Evolutionary conservation across 1,140 invertebrate genomes (phyloP), one percentile per base, ranked within the genome.

Genomic region (Whitmania pigra): DNA sequence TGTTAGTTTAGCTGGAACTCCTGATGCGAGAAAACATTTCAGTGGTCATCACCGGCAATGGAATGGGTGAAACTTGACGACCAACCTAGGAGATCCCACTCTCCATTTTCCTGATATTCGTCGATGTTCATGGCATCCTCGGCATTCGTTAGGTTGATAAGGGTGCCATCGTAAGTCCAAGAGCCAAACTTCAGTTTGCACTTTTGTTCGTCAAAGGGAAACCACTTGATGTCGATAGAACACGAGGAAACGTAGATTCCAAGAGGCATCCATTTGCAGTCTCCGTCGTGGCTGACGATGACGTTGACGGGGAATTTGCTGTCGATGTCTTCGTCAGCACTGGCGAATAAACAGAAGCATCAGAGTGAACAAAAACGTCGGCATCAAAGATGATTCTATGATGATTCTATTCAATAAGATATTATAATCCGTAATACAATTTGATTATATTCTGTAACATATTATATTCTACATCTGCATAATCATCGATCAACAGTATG

Each of bases 261-360:
- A 2, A 88, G 87, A 15, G 88, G 88, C 3, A 88, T 91, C 85
- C 95, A 97, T 75, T 92, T 87, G 83, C 93, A 95, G 78, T 90
- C 93, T 76, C 93, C 94, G 85, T 93, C 94, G 85, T 90, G 89
- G 77, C 88, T 88, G 74, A 95, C 93, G 77, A 97, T 92, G 81
- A 96, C 91, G 85, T 97, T 97, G 75, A 93, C 94, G 77, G 71
- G 57, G 84, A 91, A 96, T 76, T 93, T 96, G 76, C 92, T 91
- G 83, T 97, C 94, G 85, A 97, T 96, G 78, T 90, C 91, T 84
- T 96, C 92, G 84, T 97, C 93, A 80, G 94, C 94, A 86, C 93
- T 95, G 55, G 54, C 53, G 15, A 29, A 5, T 18, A 20, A 31
- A 25, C 1, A 15, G 11, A 13, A 17, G 18, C 29, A 25, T 63